A percentile compares a stretch with the other conserved stretches of the same genome.
Conservation (phyloP, 2,797 vertebrate species). For the Cetoscarus ocellatus region DNA sequence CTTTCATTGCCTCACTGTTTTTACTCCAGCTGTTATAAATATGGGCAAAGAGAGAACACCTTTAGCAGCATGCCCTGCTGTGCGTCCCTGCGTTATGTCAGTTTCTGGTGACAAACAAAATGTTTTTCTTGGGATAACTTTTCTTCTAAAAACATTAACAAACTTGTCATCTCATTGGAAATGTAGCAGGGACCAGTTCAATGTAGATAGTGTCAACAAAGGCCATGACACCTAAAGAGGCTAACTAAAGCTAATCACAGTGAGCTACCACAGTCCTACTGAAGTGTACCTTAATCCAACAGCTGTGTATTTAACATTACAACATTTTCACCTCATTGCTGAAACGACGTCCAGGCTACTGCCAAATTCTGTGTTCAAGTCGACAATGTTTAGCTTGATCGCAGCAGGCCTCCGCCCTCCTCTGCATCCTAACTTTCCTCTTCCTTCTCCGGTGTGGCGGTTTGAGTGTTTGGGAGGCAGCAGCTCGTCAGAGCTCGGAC, state of each 20-base stretch:
- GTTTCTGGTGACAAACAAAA: too few relatives aligned
- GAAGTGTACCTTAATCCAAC: too few relatives aligned
- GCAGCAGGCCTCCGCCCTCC: slow-evolving; percentile 2
- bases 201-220: neutral
- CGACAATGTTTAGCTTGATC: neutral
- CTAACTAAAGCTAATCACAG: slow-evolving; percentile 1
- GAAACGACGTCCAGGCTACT: neutral
- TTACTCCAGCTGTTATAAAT: too few relatives aligned
- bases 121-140: too few relatives aligned
- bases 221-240: neutral
- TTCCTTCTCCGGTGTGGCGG: neutral
- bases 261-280: neutral
- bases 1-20: too few relatives aligned
- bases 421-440: slow-evolving; percentile 1
- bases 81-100: too few relatives aligned
- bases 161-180: too few relatives aligned
- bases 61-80: too few relatives aligned
- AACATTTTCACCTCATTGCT: slow-evolving; percentile 25
- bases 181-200: neutral
- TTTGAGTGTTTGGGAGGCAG: too few relatives aligned
- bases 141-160: too few relatives aligned
- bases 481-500: neutral
- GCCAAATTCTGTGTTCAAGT: neutral
- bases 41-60: too few relatives aligned
- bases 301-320: too few relatives aligned